Evolutionary conservation across 1,140 invertebrate genomes (phyloP).

Genomic region (Ditylenchus dipsaci): DNA sequence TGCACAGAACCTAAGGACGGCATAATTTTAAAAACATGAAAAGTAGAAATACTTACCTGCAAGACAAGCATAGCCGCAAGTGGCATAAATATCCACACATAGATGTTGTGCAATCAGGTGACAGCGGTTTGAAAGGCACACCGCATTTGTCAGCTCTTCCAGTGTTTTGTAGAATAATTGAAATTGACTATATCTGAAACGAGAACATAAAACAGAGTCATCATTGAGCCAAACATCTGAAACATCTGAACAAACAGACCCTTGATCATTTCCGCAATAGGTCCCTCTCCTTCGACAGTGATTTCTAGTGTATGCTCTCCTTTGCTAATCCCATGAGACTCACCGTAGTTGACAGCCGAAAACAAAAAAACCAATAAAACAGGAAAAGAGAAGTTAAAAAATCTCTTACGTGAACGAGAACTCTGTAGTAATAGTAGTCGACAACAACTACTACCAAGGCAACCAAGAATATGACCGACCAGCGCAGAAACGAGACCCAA

Average conservation of each 20-base stretch:
- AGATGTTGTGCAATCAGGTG: not conserved
- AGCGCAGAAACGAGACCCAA: conserved; percentile 19
- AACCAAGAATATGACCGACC: conserved; percentile 20
- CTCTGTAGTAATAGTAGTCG: conserved; percentile 33
- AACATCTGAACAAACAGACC: too few relatives aligned
- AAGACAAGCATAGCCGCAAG: conserved; percentile 21
- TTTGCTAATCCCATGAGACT: not conserved
- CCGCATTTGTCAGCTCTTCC: conserved; percentile 12
- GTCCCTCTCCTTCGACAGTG: conserved; percentile 24
- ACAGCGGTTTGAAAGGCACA: conserved; percentile 5
- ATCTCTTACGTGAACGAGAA: conserved; percentile 18
- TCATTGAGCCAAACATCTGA: too few relatives aligned
- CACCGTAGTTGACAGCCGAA: not conserved
- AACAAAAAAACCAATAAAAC: conserved; percentile 2
- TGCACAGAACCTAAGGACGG: conserved; percentile 6
- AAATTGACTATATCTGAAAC: conserved; percentile 1
- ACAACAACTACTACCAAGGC: conserved; percentile 2
- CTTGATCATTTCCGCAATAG: conserved; percentile 23
- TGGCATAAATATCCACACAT: conserved; percentile 3
- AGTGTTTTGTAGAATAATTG: conserved; percentile 4
- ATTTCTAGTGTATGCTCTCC: not conserved
- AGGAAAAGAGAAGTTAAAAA: not conserved
- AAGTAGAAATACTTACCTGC: conserved; percentile 10
- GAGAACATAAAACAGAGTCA: too few relatives aligned
- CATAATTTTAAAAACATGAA: too few relatives aligned